Conservation (phyloP, 2,797 vertebrate genomes). For the Aratinga solstitialis region DNA sequence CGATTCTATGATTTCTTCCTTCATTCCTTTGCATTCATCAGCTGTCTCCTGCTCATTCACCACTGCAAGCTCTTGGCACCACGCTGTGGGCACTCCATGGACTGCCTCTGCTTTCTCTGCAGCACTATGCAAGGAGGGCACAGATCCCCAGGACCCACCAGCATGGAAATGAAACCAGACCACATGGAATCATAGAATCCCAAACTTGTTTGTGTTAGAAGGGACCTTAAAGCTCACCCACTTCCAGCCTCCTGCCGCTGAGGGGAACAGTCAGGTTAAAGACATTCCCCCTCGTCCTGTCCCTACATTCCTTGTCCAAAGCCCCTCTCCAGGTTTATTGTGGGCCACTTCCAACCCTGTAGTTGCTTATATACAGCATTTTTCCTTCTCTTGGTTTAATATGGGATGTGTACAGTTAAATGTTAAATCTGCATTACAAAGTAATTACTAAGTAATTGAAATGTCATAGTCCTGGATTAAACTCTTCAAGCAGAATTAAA, state of each 20-base stretch:
- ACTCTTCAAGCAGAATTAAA: conserved; percentile 51
- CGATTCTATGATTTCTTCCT: not conserved
- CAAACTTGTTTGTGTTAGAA: not conserved
- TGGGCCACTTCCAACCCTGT: not conserved
- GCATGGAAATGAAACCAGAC: not conserved
- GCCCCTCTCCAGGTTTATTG: not conserved
- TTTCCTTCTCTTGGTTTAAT: conserved; percentile 51
- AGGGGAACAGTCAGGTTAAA: not conserved
- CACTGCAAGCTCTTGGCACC: not conserved
- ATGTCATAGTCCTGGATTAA: conserved; percentile 65
- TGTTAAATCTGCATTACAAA: conserved; percentile 35
- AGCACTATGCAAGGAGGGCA: not conserved
- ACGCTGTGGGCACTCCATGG: not conserved
- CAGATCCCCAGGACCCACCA: not conserved
- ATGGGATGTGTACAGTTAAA: conserved; percentile 47
- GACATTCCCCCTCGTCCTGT: not conserved
- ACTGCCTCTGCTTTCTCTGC: not conserved
- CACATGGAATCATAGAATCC: not conserved
- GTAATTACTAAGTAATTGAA: conserved; percentile 61
- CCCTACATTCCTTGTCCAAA: not conserved
- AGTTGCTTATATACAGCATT: conserved; percentile 25
- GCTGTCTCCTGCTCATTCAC: accelerated
- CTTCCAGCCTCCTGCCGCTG: not conserved
- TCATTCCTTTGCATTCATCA: not conserved
- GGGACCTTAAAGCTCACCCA: not conserved